These are phyloP conservation scores for Scomber colias DNA, from an alignment of 2,113 vertebrate genomes.

Conservation along the genomic window DNA sequence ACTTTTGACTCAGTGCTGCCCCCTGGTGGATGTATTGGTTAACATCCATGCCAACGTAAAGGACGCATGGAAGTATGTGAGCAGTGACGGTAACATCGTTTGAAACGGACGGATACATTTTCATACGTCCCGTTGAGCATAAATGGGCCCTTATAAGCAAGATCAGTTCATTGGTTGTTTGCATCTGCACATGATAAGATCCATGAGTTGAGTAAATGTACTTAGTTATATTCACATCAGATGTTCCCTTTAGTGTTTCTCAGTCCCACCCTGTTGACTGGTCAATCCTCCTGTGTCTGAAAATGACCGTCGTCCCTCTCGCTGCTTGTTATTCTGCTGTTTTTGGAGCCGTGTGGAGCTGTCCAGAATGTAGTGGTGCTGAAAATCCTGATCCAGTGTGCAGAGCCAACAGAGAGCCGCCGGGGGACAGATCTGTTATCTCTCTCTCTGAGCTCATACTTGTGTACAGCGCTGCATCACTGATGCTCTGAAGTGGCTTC, in stretches of 20 bases:
- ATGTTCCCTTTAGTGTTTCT: neutral
- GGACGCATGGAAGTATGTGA: no score
- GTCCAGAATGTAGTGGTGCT: slow-evolving; percentile 64
- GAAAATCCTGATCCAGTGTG: slow-evolving; percentile 42
- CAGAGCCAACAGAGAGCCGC: slow-evolving; percentile 45
- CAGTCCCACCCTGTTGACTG: no score
- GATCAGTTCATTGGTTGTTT: no score
- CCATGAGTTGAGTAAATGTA: no score
- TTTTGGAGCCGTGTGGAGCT: slow-evolving; percentile 48
- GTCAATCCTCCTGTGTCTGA: neutral
- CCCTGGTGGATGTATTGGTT: no score
- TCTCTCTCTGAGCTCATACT: slow-evolving; percentile 26
- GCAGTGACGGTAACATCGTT: no score
- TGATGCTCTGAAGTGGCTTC: slow-evolving; percentile 56
- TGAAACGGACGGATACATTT: no score
- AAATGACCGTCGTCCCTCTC: neutral
- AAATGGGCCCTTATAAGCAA: no score
- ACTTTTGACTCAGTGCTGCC: no score
- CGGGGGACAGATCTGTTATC: slow-evolving; percentile 61
- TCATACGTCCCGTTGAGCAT: no score
- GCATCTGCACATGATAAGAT: no score
- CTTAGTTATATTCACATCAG: neutral
- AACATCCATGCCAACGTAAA: no score
- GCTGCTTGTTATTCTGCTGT: slow-evolving; percentile 40
- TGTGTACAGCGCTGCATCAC: slow-evolving; percentile 15